Conservation (phyloP, 1,140 invertebrate genomes). For the Drosophila oshimai region DNA sequence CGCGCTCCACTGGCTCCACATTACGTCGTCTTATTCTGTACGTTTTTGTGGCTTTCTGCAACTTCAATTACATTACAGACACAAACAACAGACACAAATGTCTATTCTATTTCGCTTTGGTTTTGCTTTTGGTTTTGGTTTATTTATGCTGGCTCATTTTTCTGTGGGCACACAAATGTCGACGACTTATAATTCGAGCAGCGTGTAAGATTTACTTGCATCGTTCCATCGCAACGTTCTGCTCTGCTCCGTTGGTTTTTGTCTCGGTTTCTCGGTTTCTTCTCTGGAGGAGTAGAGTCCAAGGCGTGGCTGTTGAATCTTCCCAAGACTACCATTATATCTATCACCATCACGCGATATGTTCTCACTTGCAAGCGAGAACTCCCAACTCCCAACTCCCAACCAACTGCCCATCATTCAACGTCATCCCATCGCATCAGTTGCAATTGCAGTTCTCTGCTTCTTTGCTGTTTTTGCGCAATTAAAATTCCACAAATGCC, state of each 20-base stretch:
- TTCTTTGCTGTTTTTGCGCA: constrained; percentile 56
- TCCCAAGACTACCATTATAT: constrained; percentile 57
- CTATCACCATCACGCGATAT: constrained; percentile 70
- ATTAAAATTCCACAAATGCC: constrained; percentile 76
- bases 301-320: constrained; percentile 14
- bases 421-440: constrained; percentile 31
- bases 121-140: constrained; percentile 1
- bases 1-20: constrained; percentile 60
- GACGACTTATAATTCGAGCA: constrained; percentile 78
- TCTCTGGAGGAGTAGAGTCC: neutral
- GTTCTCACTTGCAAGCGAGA: constrained; percentile 53
- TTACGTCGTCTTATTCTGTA: constrained; percentile 9
- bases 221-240: constrained; percentile 5
- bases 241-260: constrained; percentile 34
- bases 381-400: constrained; percentile 3
- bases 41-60: constrained; percentile 41
- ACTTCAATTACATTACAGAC: constrained; percentile 41
- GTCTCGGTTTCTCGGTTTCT: constrained; percentile 14
- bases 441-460: constrained; percentile 22
- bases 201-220: constrained; percentile 52
- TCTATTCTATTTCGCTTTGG: constrained; percentile 66
- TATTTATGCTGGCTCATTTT: constrained; percentile 67
- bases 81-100: constrained; percentile 46
- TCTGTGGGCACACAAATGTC: constrained; percentile 61
- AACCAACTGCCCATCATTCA: constrained; percentile 27